Evolutionary conservation across 2,888 invertebrate species (phyloP).

Genomic region (Oxystoma pomonae): DNA sequence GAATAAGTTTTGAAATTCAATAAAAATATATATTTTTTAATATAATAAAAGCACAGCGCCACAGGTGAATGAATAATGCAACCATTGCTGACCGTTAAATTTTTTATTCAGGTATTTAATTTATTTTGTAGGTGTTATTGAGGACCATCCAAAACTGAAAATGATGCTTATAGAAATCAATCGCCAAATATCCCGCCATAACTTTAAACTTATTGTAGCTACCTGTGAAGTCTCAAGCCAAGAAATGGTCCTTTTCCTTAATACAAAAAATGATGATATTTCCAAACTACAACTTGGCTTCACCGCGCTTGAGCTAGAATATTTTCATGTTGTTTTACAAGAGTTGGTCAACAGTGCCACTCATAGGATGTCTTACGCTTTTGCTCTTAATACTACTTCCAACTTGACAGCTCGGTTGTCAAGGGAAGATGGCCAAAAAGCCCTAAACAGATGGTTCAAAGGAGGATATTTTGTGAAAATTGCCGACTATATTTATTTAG

Average conservation of each 20-base stretch:
- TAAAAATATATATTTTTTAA: no score
- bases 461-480: constrained; percentile 37
- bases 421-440: constrained; percentile 34
- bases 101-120: no score
- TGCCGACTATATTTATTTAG: constrained; percentile 35
- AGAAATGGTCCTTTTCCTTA: constrained; percentile 34
- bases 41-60: no score
- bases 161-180: constrained; percentile 35
- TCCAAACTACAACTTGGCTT: constrained; percentile 34
- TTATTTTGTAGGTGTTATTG: constrained; percentile 27
- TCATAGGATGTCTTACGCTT: constrained; percentile 27
- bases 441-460: constrained; percentile 34
- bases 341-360: constrained; percentile 34
- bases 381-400: constrained; percentile 37
- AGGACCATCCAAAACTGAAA: constrained; percentile 26
- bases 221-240: constrained; percentile 39
- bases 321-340: constrained; percentile 39
- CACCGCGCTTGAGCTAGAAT: constrained; percentile 36
- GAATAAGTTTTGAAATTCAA: no score
- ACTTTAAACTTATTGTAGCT: constrained; percentile 33
- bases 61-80: no score
- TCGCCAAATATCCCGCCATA: constrained; percentile 35
- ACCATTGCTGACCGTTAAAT: no score
- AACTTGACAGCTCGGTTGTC: constrained; percentile 30
- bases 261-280: constrained; percentile 38